Conservation (phyloP, 2,797 vertebrate species). For the Micrastur ruficollis region DNA sequence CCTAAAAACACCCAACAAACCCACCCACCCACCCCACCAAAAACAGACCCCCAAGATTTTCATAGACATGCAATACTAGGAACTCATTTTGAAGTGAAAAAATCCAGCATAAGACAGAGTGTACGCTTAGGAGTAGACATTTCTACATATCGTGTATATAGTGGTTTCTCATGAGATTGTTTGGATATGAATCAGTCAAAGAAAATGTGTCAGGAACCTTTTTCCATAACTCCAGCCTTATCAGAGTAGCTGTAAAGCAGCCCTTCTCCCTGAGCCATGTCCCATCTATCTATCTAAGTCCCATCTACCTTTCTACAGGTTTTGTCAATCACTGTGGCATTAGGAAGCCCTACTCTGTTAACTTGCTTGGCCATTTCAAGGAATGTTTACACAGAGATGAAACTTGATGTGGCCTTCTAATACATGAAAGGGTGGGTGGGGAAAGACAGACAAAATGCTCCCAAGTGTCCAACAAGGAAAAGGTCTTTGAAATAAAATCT, state of each 20-base stretch:
- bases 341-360: not conserved
- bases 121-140: not conserved
- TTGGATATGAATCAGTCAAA: not conserved
- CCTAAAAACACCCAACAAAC: not conserved
- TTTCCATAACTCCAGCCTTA: not conserved
- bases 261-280: not conserved
- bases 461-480: not conserved
- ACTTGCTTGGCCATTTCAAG: not conserved
- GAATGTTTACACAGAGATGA: not conserved
- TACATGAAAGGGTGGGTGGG: not conserved
- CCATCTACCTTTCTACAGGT: not conserved
- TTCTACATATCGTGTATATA: not conserved
- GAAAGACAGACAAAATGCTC: not conserved
- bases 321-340: not conserved
- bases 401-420: not conserved
- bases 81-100: not conserved
- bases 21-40: rapidly evolving
- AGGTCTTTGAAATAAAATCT: not conserved
- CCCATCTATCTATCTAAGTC: not conserved
- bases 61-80: not conserved
- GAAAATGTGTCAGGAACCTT: not conserved
- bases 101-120: not conserved
- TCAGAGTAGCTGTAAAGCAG: not conserved
- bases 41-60: not conserved
- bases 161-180: not conserved